phyloP scores from a whole-genome alignment of 2,888 invertebrate species.

The Lissocephala sabroskyi region DNA sequence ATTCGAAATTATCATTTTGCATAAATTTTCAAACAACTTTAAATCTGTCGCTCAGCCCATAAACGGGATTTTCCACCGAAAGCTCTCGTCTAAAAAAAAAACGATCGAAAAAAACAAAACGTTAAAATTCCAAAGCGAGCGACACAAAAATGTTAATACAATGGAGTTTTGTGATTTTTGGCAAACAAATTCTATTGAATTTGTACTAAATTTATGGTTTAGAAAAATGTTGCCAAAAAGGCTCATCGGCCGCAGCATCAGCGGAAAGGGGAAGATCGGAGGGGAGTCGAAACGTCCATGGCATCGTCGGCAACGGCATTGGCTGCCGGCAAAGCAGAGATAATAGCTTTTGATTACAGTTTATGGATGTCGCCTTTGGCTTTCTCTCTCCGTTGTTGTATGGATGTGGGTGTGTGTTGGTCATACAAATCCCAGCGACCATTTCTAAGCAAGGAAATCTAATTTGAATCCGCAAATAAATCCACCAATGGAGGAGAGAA shows the following conservation, averaged over 20 bases:
- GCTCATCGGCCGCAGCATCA: constrained; percentile 7
- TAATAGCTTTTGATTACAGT: constrained; percentile 64
- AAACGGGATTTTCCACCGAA: no score
- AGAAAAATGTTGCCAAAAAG: constrained; percentile 54
- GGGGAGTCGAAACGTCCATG: not conserved
- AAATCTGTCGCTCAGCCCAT: no score
- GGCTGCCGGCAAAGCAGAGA: constrained; percentile 41
- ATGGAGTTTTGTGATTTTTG: constrained; percentile 37
- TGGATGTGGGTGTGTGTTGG: no score
- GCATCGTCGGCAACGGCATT: constrained; percentile 8
- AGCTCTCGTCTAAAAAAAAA: no score
- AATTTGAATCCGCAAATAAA: no score
- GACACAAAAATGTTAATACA: constrained; percentile 7
- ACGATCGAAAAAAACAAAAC: constrained; percentile 13
- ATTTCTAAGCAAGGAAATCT: no score
- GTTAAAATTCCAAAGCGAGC: constrained; percentile 19
- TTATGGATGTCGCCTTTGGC: constrained; percentile 62
- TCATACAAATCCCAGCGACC: no score
- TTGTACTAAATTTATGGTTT: constrained; percentile 46
- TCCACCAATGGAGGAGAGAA: no score
- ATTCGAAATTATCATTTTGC: not conserved
- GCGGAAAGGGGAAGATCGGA: constrained; percentile 10
- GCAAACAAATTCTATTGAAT: constrained; percentile 54
- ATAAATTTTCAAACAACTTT: no score
- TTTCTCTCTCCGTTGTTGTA: constrained; percentile 3